Evolutionary conservation across 2,797 vertebrate genomes (phyloP), one percentile per base, ranked within the genome.

Genomic region (Botia almorhae): DNA sequence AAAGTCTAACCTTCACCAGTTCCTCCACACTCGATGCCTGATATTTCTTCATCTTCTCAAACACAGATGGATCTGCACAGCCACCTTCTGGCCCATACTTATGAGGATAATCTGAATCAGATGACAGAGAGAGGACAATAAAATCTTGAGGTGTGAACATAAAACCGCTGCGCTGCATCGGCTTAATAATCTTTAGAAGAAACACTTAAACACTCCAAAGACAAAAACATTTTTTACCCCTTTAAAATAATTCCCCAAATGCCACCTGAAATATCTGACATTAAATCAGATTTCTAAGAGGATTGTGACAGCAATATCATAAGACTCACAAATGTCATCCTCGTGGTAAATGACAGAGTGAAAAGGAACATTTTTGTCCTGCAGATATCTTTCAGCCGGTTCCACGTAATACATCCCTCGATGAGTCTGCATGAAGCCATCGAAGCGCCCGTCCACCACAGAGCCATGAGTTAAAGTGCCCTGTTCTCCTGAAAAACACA

Each of bases 331-430:
- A 83, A 99, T 97, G 91, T 99, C 96, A 82, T 98, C 97, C 92
- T 99, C 97, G 23, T 99, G 98, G 92, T 99, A 99, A 91, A 99
- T 99, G 91, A 99, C 96, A 8, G 98, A 99, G 80, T 99, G 98
- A 90, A 97, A 99, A 0, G 97, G 96, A 68, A 97, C 93, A 26
- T 94, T 92, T 89, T 94, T 95, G 84, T 92, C 96, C 88, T 95
- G 94, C 89, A 99, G 92, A 86, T 98, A 98, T 94, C 98, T 93
- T 87, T 98, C 97, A 6, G 92, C 91, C 74, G 97, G 98, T 85
- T 99, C 98, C 89, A 99, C 92, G 55, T 99, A 99, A 93, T 95
- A 99, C 33, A 92, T 97, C 64, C 98, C 98, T 46, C 95, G 93
- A 83, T 92, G 95, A 83, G 97, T 98, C 86, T 95, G 95, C 88